phyloP scores from a whole-genome alignment of 2,888 invertebrate species.

The Harmothoe impar region DNA sequence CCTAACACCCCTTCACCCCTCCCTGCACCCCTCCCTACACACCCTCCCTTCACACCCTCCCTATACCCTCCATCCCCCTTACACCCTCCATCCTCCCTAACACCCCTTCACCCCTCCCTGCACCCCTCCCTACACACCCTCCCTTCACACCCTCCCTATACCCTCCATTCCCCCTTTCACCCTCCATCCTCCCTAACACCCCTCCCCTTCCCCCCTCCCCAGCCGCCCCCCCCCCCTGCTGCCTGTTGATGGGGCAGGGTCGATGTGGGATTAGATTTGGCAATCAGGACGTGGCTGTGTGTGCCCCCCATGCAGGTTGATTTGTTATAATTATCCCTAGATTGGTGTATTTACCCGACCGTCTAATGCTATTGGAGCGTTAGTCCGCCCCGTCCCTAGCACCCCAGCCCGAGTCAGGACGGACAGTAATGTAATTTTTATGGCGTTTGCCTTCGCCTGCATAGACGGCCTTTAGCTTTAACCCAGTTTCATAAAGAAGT shows the following conservation, averaged over 20 bases:
- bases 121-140: not conserved
- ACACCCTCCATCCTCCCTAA: not conserved
- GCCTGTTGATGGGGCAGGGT: constrained; percentile 5
- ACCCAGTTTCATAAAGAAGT: not conserved
- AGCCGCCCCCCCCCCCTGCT: not conserved
- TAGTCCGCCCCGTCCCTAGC: not conserved
- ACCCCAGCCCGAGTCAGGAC: not conserved
- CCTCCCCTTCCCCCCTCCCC: not conserved
- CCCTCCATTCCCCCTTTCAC: not conserved
- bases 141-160: not conserved
- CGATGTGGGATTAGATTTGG: constrained; percentile 20
- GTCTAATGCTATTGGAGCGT: not conserved
- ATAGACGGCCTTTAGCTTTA: not conserved
- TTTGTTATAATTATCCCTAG: constrained; percentile 42
- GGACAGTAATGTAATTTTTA: not conserved
- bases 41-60: not conserved
- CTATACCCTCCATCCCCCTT: not conserved
- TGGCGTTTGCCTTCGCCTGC: not conserved
- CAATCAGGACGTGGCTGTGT: constrained; percentile 1
- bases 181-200: not conserved
- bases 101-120: not conserved
- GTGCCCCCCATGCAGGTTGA: constrained; percentile 15
- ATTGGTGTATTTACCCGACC: constrained; percentile 16
- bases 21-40: not conserved
- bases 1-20: not conserved